Percentiles rank a stretch among this genome's conserved stretches.
These are phyloP conservation scores for Zalophus californianus DNA, from an alignment of 2,797 vertebrate genomes.

Conservation along the genomic window DNA sequence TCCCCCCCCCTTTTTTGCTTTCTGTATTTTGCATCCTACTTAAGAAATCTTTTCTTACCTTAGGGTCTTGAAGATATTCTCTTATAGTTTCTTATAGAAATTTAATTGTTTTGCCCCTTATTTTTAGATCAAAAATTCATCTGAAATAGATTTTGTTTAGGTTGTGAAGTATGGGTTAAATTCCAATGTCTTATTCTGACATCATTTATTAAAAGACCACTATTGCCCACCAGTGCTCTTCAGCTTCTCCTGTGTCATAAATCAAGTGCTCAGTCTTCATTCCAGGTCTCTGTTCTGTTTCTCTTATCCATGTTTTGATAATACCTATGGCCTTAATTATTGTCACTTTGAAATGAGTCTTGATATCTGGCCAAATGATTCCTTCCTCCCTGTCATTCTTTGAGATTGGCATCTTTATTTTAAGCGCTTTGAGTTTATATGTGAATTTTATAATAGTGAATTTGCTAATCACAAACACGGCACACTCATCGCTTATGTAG, in stretches of 20 bases:
- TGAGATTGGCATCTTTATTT: neutral
- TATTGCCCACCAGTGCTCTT: accelerated
- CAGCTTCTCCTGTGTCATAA: neutral
- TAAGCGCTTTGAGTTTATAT: neutral
- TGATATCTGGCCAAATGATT: neutral
- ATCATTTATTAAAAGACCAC: neutral
- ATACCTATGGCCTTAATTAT: neutral
- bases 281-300: neutral
- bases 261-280: too few relatives aligned
- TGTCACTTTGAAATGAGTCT: neutral
- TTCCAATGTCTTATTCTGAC: neutral
- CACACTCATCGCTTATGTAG: neutral
- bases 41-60: neutral
- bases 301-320: accelerated
- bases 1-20: neutral
- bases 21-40: neutral
- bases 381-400: neutral
- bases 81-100: neutral
- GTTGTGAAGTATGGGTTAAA: neutral
- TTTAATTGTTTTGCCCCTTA: neutral
- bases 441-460: neutral
- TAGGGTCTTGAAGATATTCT: neutral
- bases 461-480: neutral
- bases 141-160: neutral
- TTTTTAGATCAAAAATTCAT: neutral